Conservation (phyloP, 2,113 vertebrate genomes). For the Chaetura pelagica region DNA sequence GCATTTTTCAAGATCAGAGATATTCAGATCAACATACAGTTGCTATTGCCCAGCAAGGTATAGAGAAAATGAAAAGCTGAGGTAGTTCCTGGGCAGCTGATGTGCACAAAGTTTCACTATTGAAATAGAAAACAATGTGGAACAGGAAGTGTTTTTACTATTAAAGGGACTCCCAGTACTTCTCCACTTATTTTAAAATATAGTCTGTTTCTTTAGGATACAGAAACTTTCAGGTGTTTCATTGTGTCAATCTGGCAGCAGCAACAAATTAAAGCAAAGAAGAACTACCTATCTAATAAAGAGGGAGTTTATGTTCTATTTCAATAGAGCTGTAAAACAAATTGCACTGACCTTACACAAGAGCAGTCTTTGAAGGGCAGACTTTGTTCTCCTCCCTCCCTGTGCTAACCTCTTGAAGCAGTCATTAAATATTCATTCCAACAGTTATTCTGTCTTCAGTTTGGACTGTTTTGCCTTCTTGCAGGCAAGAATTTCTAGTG, state of each 20-base stretch:
- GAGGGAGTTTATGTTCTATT: not conserved
- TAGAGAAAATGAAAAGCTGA: not conserved
- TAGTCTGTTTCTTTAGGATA: not conserved
- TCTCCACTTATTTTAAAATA: not conserved
- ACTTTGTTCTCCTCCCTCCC: constrained; percentile 24
- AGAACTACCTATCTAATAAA: not conserved
- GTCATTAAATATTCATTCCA: constrained; percentile 64
- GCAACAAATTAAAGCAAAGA: not conserved
- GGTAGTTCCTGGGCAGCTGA: not conserved
- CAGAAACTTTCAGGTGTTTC: not conserved
- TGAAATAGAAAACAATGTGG: not conserved
- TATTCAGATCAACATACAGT: not conserved
- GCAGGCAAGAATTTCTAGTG: not conserved
- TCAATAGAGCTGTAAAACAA: constrained; percentile 27
- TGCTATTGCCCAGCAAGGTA: not conserved
- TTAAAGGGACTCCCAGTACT: not conserved
- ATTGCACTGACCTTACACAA: constrained; percentile 38
- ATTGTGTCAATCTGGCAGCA: not conserved
- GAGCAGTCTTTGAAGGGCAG: constrained; percentile 24
- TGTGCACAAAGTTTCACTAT: not conserved
- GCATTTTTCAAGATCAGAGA: not conserved
- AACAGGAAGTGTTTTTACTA: not conserved
- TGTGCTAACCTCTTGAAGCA: constrained; percentile 29
- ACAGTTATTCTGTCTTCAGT: not conserved
- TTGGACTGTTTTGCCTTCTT: constrained; percentile 11